A percentile compares a stretch with the other conserved stretches of the same genome.
phyloP scores from a whole-genome alignment of 2,888 invertebrate genomes.

The Oxycera nigricornis region DNA sequence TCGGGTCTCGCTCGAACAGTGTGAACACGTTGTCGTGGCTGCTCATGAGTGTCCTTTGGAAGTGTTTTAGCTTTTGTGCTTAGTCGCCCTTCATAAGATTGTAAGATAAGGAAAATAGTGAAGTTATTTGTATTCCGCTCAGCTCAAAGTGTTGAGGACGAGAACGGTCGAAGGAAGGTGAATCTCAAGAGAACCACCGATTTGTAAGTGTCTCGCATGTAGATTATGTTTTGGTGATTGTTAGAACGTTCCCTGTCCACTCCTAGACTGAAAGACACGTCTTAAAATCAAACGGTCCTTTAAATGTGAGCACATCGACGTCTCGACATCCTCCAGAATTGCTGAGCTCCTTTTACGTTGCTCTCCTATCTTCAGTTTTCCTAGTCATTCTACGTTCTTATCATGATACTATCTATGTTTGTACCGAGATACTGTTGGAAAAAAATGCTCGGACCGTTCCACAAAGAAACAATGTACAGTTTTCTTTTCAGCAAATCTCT shows the following conservation, averaged over 20 bases:
- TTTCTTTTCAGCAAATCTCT: too few species aligned
- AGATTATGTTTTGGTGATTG: too few species aligned
- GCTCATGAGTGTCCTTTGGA: conserved; percentile 8
- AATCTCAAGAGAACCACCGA: neutral
- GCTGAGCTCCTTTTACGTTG: too few species aligned
- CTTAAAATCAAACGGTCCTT: neutral
- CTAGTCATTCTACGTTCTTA: too few species aligned
- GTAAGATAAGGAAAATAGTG: neutral
- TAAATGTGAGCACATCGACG: neutral
- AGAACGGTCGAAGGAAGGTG: neutral
- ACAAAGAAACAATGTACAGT: too few species aligned
- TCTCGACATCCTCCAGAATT: too few species aligned
- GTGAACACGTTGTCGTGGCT: neutral
- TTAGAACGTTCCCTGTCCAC: too few species aligned
- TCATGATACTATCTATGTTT: too few species aligned
- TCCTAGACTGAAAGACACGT: neutral
- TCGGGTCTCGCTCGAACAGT: conserved; percentile 17
- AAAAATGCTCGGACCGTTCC: too few species aligned
- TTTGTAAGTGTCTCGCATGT: neutral
- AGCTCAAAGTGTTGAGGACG: neutral
- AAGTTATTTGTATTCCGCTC: neutral
- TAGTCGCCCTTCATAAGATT: conserved; percentile 4
- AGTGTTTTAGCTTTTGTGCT: neutral
- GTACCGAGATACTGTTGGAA: too few species aligned
- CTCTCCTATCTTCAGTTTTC: too few species aligned